Evolutionary conservation across 2,797 vertebrate species (phyloP).

Genomic region (Potorous gilbertii): DNA sequence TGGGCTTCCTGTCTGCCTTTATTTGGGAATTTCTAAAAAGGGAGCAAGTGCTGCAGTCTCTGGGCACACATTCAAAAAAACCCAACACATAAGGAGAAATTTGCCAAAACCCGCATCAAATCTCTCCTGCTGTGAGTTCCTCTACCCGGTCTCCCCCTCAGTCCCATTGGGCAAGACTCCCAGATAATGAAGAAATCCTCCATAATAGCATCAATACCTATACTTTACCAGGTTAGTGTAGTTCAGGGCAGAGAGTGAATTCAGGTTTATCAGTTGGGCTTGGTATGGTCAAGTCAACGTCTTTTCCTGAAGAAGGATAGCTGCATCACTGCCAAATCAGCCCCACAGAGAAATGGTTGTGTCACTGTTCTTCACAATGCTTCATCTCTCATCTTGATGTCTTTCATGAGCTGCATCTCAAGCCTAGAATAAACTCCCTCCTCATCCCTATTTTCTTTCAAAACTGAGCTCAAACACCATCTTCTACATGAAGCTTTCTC

Average conservation of each 20-base stretch:
- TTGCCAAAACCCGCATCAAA: not conserved
- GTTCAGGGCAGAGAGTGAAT: not conserved
- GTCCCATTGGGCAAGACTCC: not conserved
- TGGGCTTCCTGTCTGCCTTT: not conserved
- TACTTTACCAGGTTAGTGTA: not conserved
- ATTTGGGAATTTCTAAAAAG: conserved; percentile 55
- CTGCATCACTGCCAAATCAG: not conserved
- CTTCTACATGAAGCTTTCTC: conserved; percentile 33
- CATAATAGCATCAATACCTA: not conserved
- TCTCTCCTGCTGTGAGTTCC: not conserved
- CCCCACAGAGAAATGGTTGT: not conserved
- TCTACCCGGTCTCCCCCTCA: not conserved
- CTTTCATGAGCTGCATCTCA: not conserved
- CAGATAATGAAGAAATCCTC: not conserved
- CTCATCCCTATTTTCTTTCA: not conserved
- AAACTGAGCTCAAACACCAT: not conserved
- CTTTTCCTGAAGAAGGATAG: not conserved
- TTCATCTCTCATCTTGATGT: not conserved
- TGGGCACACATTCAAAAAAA: conserved; percentile 50
- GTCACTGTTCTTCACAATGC: not conserved
- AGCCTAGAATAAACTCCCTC: not conserved
- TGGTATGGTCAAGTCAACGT: not conserved
- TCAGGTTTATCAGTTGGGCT: not conserved
- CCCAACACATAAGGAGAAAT: conserved; percentile 24
- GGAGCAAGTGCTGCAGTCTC: conserved; percentile 36